A percentile compares a stretch with the other conserved stretches of the same genome.
phyloP scores from a whole-genome alignment of 1,140 invertebrate species.

The Cydia pomonella region DNA sequence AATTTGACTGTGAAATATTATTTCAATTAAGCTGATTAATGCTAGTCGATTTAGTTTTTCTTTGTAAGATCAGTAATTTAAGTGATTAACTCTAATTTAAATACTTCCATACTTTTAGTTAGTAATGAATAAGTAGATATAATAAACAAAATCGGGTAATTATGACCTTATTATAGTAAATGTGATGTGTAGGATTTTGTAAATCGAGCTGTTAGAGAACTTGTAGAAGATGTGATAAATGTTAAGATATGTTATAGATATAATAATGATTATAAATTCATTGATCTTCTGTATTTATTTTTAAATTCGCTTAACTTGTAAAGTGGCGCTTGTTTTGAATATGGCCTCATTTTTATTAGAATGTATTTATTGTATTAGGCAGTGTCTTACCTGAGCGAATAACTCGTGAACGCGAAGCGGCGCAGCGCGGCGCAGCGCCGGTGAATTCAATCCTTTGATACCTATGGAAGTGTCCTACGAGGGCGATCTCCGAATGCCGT shows the following conservation, averaged over 20 bases:
- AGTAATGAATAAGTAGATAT: slow-evolving; percentile 23
- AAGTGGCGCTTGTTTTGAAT: background rate
- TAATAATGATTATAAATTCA: background rate
- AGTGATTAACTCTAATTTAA: background rate
- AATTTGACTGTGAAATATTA: slow-evolving; percentile 1
- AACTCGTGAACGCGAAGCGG: too few species aligned
- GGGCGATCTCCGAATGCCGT: too few species aligned
- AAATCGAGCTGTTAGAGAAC: slow-evolving; percentile 26
- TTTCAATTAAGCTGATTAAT: background rate
- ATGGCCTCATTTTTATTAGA: slow-evolving; percentile 8
- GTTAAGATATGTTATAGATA: slow-evolving; percentile 24
- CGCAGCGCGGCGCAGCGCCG: too few species aligned
- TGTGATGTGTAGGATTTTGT: slow-evolving; percentile 41
- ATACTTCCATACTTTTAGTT: slow-evolving; percentile 20
- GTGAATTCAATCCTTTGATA: too few species aligned
- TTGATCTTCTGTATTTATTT: slow-evolving; percentile 10
- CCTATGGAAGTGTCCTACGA: too few species aligned
- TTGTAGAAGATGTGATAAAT: slow-evolving; percentile 26
- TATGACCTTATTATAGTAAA: slow-evolving; percentile 37
- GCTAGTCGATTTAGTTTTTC: background rate
- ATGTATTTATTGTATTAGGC: background rate
- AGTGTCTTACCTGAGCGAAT: too few species aligned
- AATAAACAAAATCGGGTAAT: slow-evolving; percentile 38
- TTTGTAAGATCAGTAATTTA: background rate
- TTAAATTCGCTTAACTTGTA: background rate